A percentile compares a stretch with the other conserved stretches of the same genome.
Evolutionary conservation across 2,888 invertebrate genomes (phyloP).

Genomic region (Oithona nana): DNA sequence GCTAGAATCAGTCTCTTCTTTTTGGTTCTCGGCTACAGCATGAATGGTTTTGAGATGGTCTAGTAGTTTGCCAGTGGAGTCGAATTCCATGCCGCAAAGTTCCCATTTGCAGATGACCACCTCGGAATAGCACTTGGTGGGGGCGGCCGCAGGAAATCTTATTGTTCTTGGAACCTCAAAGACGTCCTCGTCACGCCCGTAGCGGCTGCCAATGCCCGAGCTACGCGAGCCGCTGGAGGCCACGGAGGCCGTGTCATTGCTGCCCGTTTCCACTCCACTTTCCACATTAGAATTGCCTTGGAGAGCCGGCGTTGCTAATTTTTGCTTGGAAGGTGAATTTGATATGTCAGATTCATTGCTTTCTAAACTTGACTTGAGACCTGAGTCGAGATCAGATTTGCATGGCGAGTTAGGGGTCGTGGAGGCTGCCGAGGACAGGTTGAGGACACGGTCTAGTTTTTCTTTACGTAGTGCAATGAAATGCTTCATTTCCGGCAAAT

Average conservation of each 20-base stretch:
- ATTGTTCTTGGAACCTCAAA: slow-evolving; percentile 10
- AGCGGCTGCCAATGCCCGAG: background rate
- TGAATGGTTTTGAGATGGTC: slow-evolving; percentile 4
- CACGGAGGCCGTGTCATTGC: background rate
- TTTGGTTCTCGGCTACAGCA: background rate
- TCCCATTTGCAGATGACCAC: slow-evolving; percentile 1
- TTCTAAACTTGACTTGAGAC: too few species aligned
- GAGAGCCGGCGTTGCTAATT: background rate
- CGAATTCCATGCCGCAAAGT: background rate
- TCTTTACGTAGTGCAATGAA: slow-evolving; percentile 8
- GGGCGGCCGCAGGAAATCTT: background rate
- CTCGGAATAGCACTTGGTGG: background rate
- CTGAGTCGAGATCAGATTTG: background rate
- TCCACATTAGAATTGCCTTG: background rate
- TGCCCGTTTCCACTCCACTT: background rate
- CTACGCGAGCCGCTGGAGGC: background rate
- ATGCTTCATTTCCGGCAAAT: slow-evolving; percentile 13
- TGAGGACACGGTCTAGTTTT: slow-evolving; percentile 10
- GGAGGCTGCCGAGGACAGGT: background rate
- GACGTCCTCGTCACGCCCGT: background rate
- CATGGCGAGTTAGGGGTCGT: background rate
- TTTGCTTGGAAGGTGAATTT: background rate
- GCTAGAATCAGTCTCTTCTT: background rate
- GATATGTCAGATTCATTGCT: background rate
- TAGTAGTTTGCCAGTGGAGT: slow-evolving; percentile 7